A percentile compares a stretch with the other conserved stretches of the same genome.
Conservation (phyloP, 2,888 invertebrate genomes). For the Cephus pulcher region DNA sequence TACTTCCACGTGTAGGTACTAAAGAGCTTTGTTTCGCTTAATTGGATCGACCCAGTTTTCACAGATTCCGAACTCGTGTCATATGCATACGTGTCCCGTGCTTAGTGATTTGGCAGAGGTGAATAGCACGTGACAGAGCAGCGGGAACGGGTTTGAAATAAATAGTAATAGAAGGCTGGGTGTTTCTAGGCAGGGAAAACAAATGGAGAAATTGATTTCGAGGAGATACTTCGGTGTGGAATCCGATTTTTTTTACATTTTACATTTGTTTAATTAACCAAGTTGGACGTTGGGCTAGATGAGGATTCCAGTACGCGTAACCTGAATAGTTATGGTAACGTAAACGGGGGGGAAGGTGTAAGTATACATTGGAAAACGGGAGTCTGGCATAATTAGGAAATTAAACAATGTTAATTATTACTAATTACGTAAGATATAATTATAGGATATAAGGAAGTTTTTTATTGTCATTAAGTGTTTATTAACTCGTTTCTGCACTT, state of each 20-base stretch:
- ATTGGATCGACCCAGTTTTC: constrained; percentile 41
- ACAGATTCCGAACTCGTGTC: constrained; percentile 23
- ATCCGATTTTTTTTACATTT: neutral
- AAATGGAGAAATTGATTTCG: neutral
- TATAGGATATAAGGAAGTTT: constrained; percentile 39
- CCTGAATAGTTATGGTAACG: no score
- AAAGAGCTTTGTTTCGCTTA: constrained; percentile 45
- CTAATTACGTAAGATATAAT: constrained; percentile 34
- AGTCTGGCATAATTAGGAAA: no score
- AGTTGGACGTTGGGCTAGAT: neutral
- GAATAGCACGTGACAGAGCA: neutral
- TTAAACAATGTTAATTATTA: no score
- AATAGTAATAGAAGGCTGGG: neutral
- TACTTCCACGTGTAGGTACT: constrained; percentile 23
- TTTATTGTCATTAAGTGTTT: no score
- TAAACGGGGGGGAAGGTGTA: no score
- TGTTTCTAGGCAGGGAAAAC: neutral
- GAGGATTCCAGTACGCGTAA: neutral
- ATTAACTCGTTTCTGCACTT: neutral
- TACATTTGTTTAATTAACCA: neutral
- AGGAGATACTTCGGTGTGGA: neutral
- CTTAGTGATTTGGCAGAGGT: neutral
- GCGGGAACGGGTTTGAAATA: neutral
- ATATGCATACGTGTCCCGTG: constrained; percentile 33
- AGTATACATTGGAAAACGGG: no score